Evolutionary conservation across 1,140 invertebrate species (phyloP).

Genomic region (Cydia amplana): DNA sequence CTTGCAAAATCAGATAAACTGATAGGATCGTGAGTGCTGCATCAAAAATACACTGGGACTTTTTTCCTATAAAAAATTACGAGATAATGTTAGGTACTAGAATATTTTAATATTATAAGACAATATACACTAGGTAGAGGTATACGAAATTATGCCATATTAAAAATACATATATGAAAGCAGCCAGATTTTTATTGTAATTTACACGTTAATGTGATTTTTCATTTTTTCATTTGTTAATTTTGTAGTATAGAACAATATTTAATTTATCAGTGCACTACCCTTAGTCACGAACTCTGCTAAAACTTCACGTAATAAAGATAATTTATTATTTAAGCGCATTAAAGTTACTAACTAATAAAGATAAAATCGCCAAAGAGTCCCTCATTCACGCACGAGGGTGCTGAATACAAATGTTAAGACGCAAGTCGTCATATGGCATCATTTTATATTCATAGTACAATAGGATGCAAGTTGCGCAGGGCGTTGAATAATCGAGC

Average conservation of each 20-base stretch:
- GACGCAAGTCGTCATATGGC: conserved; percentile 43
- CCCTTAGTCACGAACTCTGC: background rate
- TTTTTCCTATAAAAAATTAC: no score
- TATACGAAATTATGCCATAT: no score
- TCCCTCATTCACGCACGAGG: conserved; percentile 19
- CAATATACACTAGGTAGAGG: no score
- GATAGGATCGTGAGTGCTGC: background rate
- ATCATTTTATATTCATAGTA: conserved; percentile 70
- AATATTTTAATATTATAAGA: no score
- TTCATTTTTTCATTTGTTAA: background rate
- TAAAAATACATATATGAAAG: no score
- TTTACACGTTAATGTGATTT: no score
- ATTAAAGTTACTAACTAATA: conserved; percentile 11
- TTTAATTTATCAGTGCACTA: background rate
- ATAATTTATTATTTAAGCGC: conserved; percentile 10
- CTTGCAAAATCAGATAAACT: background rate
- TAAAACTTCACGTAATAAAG: background rate
- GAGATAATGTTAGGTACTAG: no score
- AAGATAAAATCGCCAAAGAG: conserved; percentile 2
- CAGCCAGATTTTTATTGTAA: no score
- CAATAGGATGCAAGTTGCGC: conserved; percentile 59
- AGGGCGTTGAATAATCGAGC: conserved; percentile 73
- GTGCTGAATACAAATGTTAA: conserved; percentile 30
- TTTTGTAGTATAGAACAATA: background rate
- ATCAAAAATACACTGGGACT: no score